Percentiles rank a stretch among this genome's conserved stretches.
Evolutionary conservation across 2,888 invertebrate species (phyloP).

Genomic region (Spicauda simplicius): DNA sequence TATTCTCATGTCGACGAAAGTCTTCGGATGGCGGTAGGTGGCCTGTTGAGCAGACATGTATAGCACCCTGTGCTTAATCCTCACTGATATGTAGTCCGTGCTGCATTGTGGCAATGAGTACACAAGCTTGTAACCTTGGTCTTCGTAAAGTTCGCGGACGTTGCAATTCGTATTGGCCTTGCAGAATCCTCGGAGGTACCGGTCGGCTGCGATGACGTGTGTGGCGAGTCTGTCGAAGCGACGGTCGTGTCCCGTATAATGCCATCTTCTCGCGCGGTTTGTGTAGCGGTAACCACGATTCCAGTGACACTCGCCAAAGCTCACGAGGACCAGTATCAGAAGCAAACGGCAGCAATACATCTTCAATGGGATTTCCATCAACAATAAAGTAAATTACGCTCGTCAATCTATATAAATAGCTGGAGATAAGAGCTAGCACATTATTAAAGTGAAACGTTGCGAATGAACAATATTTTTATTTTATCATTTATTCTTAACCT

Average conservation of each 20-base stretch:
- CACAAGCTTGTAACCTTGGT: constrained; percentile 12
- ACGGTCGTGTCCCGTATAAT: constrained; percentile 9
- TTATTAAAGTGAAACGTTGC: background rate
- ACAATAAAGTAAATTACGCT: background rate
- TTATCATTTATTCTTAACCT: background rate
- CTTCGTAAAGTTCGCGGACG: constrained; percentile 15
- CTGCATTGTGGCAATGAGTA: constrained; percentile 20
- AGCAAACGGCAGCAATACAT: constrained; percentile 19
- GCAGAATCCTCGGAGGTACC: constrained; percentile 27
- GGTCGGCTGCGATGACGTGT: constrained; percentile 20
- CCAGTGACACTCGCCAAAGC: background rate
- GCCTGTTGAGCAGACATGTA: constrained; percentile 23
- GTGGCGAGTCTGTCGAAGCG: constrained; percentile 4
- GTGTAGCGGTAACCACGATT: constrained; percentile 16
- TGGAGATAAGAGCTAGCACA: constrained; percentile 2
- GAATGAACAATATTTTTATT: background rate
- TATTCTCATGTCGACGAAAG: constrained; percentile 27
- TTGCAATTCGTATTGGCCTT: constrained; percentile 12
- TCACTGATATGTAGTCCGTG: constrained; percentile 22
- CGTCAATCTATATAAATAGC: constrained; percentile 4
- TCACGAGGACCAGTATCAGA: background rate
- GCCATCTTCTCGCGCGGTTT: constrained; percentile 1
- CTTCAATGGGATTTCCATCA: background rate
- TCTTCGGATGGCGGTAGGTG: background rate
- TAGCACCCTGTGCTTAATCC: constrained; percentile 26